Conservation (phyloP, 2,113 vertebrate genomes). For the Asarcornis scutulata region DNA sequence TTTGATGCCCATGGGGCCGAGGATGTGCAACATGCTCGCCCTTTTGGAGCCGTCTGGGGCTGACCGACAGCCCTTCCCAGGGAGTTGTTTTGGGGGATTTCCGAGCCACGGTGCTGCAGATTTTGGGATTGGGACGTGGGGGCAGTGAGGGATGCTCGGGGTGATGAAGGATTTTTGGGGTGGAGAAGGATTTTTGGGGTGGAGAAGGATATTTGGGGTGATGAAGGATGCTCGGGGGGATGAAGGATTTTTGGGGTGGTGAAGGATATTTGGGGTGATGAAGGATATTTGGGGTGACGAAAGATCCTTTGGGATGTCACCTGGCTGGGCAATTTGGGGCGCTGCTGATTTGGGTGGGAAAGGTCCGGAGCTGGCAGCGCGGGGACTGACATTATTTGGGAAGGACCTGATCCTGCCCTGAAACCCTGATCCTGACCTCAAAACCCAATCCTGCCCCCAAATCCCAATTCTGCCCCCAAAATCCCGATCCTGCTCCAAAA, state of each 20-base stretch:
- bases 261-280: too few relatives aligned
- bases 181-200: background rate
- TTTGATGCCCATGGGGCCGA: background rate
- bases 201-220: too few relatives aligned
- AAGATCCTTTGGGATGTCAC: background rate
- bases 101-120: background rate
- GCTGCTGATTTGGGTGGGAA: background rate
- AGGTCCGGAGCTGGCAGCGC: background rate
- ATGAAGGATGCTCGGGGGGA: too few relatives aligned
- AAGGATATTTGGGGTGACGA: too few relatives aligned
- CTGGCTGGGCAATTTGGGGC: background rate
- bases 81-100: conserved; percentile 4
- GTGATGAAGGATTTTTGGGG: too few relatives aligned
- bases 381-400: background rate
- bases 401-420: background rate
- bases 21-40: fast-evolving
- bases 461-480: too few relatives aligned
- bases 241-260: too few relatives aligned
- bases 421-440: too few relatives aligned
- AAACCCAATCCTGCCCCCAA: too few relatives aligned
- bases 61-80: background rate
- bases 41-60: background rate
- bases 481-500: too few relatives aligned
- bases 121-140: background rate
- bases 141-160: background rate